These are phyloP conservation scores for Poecilia latipinna DNA, from an alignment of 2,113 vertebrate species.

Conservation along the genomic window DNA sequence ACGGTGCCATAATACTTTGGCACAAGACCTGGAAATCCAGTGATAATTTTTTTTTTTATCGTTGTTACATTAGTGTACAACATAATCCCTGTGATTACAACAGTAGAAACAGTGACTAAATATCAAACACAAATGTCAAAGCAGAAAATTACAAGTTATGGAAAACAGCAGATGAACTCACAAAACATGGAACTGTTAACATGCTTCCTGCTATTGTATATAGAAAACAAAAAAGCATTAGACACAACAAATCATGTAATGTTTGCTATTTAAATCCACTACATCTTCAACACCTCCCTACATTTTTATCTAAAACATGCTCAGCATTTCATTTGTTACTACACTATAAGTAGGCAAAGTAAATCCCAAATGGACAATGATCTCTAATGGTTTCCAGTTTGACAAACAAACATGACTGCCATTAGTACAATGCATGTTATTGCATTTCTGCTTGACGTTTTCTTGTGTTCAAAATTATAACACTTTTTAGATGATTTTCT, in stretches of 20 bases:
- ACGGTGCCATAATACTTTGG: conserved; percentile 39
- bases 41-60: conserved; percentile 26
- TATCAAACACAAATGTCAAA: neutral
- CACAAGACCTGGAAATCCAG: conserved; percentile 64
- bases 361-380: neutral
- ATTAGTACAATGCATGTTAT: neutral
- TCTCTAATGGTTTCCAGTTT: neutral
- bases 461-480: too few species aligned
- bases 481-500: too few species aligned
- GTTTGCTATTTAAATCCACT: neutral
- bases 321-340: neutral
- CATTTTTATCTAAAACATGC: neutral
- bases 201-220: neutral
- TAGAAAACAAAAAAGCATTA: neutral
- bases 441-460: neutral
- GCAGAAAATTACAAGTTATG: neutral
- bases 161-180: neutral
- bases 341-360: neutral
- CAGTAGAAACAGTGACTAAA: neutral
- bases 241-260: neutral
- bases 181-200: neutral
- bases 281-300: neutral
- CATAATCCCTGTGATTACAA: conserved; percentile 1
- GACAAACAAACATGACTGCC: neutral
- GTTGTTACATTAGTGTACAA: conserved; percentile 30